Evolutionary conservation across 2,888 invertebrate genomes (phyloP).

Genomic region (Xanthia togata): DNA sequence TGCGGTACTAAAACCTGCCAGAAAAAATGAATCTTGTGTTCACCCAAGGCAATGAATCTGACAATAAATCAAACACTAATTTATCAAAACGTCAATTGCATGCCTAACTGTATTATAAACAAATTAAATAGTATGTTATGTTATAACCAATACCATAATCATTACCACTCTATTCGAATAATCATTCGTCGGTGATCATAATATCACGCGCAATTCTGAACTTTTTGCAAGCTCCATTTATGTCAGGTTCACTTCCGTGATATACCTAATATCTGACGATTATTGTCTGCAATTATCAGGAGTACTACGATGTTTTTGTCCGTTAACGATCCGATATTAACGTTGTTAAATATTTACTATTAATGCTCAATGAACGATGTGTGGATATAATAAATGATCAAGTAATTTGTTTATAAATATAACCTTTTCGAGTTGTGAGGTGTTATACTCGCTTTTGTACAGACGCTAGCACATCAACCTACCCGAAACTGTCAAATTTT

Average conservation of each 20-base stretch:
- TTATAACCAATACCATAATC: slow-evolving; percentile 3
- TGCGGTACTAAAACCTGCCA: neutral
- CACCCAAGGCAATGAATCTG: neutral
- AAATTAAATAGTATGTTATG: slow-evolving; percentile 11
- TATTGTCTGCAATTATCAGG: slow-evolving; percentile 36
- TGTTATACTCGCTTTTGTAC: neutral
- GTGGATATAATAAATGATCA: neutral
- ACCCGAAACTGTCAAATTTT: too few species aligned
- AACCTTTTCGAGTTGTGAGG: neutral
- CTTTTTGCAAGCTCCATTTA: slow-evolving; percentile 50
- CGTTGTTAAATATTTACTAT: slow-evolving; percentile 6
- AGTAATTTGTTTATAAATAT: neutral
- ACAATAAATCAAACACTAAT: slow-evolving; percentile 1
- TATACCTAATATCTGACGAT: slow-evolving; percentile 33
- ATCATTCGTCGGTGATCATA: slow-evolving; percentile 1
- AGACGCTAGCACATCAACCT: too few species aligned
- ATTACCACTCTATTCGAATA: slow-evolving; percentile 23
- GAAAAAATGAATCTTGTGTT: neutral
- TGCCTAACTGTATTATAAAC: neutral
- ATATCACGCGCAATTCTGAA: neutral
- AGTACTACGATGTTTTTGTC: slow-evolving; percentile 44
- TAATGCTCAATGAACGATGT: neutral
- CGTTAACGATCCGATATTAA: slow-evolving; percentile 21
- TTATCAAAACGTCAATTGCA: neutral
- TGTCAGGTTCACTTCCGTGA: slow-evolving; percentile 54